Conservation (phyloP, 2,797 vertebrate genomes). For the Sebastes trivittatus region DNA sequence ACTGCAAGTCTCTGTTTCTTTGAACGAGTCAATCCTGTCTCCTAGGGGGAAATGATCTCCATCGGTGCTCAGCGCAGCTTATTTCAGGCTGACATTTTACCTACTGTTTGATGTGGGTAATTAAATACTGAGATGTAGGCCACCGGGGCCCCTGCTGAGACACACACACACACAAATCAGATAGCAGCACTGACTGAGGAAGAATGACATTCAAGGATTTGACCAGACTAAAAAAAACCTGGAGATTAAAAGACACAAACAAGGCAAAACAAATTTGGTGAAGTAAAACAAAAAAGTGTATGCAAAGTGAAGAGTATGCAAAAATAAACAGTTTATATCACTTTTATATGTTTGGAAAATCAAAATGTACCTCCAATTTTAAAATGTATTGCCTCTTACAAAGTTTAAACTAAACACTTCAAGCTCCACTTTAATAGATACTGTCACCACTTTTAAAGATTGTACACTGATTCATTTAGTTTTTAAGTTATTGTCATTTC, state of each 20-base stretch:
- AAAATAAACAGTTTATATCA: too few species aligned
- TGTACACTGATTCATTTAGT: too few species aligned
- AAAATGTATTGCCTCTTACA: too few species aligned
- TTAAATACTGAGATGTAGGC: conserved; percentile 66
- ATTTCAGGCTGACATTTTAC: conserved; percentile 75
- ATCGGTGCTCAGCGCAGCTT: conserved; percentile 26
- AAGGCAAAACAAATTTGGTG: background rate
- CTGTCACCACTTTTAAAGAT: too few species aligned
- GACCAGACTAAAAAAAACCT: background rate
- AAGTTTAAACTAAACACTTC: too few species aligned
- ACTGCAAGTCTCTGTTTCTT: background rate
- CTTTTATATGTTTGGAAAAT: too few species aligned
- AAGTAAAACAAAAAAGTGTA: too few species aligned
- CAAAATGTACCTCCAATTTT: too few species aligned
- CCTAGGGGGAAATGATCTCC: conserved; percentile 22
- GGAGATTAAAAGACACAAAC: background rate
- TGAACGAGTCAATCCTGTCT: background rate
- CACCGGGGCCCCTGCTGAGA: conserved; percentile 44
- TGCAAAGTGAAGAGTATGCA: too few species aligned
- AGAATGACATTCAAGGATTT: conserved; percentile 17
- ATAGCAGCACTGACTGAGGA: background rate
- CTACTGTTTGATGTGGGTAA: conserved; percentile 70
- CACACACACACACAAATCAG: conserved; percentile 6
- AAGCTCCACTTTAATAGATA: too few species aligned
- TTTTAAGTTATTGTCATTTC: too few species aligned